phyloP scores from a whole-genome alignment of 2,113 vertebrate species.

The Elanus axillaris region DNA sequence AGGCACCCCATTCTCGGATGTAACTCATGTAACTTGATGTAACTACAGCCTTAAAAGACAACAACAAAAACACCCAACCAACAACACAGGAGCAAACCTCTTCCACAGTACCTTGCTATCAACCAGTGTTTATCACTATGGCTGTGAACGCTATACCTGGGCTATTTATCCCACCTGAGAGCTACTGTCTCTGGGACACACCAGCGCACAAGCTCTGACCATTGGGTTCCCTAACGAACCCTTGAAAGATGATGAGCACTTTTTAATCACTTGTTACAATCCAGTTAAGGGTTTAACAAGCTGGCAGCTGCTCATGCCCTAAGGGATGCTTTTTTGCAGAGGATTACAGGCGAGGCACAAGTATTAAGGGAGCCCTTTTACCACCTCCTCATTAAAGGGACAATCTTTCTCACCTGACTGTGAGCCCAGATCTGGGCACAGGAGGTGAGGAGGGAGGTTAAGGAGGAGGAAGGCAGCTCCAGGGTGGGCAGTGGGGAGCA shows the following conservation, averaged over 20 bases:
- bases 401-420: background rate
- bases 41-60: background rate
- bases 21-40: no score
- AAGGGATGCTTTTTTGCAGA: background rate
- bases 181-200: background rate
- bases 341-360: background rate
- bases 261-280: background rate
- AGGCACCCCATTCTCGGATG: background rate
- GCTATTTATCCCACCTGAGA: background rate
- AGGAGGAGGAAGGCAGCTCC: background rate
- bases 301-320: background rate
- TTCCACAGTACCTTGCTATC: background rate
- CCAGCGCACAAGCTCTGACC: background rate
- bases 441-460: background rate
- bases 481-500: fast-evolving
- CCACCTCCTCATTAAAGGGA: background rate
- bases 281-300: background rate
- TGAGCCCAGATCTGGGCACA: background rate
- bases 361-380: background rate
- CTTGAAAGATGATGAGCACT: background rate
- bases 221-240: fast-evolving
- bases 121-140: background rate
- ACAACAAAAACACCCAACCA: background rate
- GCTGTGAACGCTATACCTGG: background rate
- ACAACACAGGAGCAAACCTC: background rate